Evolutionary conservation across 2,797 vertebrate species (phyloP).

Genomic region (Enteromius argenteus): DNA sequence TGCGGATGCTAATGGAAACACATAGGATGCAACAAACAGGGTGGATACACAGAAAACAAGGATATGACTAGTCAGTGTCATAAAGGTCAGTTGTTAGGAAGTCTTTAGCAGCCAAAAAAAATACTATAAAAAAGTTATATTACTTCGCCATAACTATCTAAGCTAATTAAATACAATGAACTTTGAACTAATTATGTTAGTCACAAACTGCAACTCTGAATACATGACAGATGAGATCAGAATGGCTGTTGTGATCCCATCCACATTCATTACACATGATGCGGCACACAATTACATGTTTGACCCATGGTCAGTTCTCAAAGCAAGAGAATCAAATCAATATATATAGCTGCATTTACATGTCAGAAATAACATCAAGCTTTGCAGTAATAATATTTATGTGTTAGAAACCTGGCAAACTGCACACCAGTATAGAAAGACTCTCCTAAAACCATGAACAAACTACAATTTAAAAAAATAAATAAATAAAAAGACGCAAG

Average conservation of each 20-base stretch:
- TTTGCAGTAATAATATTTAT: background rate
- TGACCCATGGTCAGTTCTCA: constrained; percentile 10
- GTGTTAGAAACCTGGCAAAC: background rate
- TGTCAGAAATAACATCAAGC: background rate
- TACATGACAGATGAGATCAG: background rate
- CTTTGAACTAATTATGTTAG: constrained; percentile 14
- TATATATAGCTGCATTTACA: background rate
- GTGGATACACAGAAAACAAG: background rate
- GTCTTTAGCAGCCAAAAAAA: background rate
- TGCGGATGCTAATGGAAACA: background rate
- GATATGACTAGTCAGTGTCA: background rate
- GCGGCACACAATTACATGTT: constrained; percentile 12
- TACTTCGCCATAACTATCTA: background rate
- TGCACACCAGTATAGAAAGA: background rate
- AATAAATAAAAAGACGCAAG: background rate
- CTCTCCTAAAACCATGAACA: background rate
- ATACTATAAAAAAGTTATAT: background rate
- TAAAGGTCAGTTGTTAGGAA: background rate
- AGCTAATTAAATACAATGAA: constrained; percentile 4
- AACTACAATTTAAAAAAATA: background rate
- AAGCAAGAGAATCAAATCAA: constrained; percentile 44
- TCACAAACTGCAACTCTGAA: constrained; percentile 2
- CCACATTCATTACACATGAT: background rate
- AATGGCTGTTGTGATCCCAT: background rate
- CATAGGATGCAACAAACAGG: background rate